These are phyloP conservation scores for Cuniculus paca DNA, from an alignment of 2,797 vertebrate genomes.

Conservation along the genomic window DNA sequence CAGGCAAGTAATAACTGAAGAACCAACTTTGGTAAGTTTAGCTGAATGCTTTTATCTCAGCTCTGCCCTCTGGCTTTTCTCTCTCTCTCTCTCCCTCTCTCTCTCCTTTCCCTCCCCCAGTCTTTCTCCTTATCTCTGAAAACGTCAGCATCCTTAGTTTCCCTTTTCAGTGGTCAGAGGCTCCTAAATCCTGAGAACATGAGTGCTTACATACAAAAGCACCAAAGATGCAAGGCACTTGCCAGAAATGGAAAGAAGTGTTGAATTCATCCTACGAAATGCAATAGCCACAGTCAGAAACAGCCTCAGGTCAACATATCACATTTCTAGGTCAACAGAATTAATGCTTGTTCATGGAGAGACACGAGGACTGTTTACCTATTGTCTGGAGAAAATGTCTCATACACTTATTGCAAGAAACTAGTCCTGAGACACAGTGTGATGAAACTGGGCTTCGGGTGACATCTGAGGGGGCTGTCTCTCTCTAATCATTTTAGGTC, in stretches of 20 bases:
- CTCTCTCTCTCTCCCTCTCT: background rate
- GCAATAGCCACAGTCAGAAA: background rate
- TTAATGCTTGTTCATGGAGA: background rate
- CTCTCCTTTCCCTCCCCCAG: background rate
- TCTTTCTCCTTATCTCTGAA: background rate
- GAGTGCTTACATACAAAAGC: background rate
- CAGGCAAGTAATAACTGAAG: background rate
- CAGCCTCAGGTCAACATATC: background rate
- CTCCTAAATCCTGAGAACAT: background rate
- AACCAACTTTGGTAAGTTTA: background rate
- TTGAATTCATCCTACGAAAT: background rate
- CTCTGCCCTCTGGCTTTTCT: background rate
- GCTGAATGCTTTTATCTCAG: background rate
- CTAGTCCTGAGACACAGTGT: too few relatives aligned
- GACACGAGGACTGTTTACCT: background rate
- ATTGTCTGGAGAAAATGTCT: background rate
- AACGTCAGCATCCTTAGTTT: background rate
- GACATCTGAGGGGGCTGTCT: background rate
- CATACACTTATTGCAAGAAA: background rate
- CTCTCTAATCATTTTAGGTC: background rate
- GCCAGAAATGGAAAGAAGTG: background rate
- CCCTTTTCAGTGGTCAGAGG: background rate
- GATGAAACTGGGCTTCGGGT: too few relatives aligned
- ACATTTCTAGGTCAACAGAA: background rate
- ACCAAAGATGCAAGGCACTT: background rate